These are phyloP conservation scores for Dicerorhinus sumatrensis DNA, from an alignment of 2,113 vertebrate species.

Conservation along the genomic window DNA sequence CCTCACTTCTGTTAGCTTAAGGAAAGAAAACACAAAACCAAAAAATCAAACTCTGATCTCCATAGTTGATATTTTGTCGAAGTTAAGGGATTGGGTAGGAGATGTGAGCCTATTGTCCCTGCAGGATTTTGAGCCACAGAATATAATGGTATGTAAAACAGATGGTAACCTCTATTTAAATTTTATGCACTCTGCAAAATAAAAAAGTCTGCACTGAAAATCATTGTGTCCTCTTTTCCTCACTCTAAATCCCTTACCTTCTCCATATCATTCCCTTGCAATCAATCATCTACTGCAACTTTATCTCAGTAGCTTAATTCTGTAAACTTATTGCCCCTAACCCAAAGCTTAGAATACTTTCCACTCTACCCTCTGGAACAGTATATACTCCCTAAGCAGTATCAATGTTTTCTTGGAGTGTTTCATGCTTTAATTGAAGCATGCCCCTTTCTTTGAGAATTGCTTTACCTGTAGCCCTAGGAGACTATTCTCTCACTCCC, in stretches of 20 bases:
- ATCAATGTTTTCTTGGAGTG: not conserved
- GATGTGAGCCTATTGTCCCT: not conserved
- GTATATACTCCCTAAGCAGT: fast-evolving
- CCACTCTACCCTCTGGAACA: not conserved
- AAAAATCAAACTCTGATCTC: not conserved
- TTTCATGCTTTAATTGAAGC: not conserved
- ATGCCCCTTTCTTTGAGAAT: not conserved
- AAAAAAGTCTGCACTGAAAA: not conserved
- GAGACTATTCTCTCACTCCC: not conserved
- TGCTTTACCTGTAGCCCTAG: not conserved
- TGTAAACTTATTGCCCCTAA: not conserved
- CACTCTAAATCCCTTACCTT: not conserved
- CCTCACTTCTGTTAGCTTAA: not conserved
- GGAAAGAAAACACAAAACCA: not conserved
- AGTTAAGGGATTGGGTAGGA: not conserved
- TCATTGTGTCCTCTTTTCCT: not conserved
- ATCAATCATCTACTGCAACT: not conserved
- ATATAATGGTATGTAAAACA: not conserved
- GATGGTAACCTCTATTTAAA: not conserved
- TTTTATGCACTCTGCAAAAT: not conserved
- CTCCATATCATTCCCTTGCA: not conserved
- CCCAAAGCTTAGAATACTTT: not conserved
- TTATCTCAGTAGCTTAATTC: not conserved
- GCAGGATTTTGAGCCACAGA: not conserved
- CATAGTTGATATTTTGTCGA: not conserved